These are phyloP conservation scores for Artibeus jamaicensis DNA, from an alignment of 2,797 vertebrate genomes.

Conservation along the genomic window DNA sequence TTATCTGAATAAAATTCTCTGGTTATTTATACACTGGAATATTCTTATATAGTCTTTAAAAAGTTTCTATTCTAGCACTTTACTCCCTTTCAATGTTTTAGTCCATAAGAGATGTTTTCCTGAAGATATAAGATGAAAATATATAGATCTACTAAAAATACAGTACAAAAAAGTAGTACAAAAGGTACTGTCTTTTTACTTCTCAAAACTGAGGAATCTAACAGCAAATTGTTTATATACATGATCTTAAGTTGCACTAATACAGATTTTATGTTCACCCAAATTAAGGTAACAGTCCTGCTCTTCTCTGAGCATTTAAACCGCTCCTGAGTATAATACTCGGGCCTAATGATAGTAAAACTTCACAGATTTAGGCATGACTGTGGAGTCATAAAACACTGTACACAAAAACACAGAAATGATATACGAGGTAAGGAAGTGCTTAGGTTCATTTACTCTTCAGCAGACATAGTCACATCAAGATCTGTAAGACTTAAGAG, in stretches of 20 bases:
- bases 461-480: neutral
- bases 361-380: neutral
- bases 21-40: constrained; percentile 71
- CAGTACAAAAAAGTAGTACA: neutral
- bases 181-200: neutral
- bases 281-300: neutral
- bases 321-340: neutral
- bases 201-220: neutral
- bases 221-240: neutral
- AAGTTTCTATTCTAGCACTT: constrained; percentile 57
- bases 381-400: neutral
- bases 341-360: neutral
- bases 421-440: neutral
- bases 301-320: neutral
- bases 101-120: constrained; percentile 43
- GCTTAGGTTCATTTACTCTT: neutral
- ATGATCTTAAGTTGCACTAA: neutral
- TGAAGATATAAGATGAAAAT: constrained; percentile 26
- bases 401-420: neutral
- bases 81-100: too few relatives aligned
- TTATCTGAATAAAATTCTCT: constrained; percentile 49
- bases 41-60: constrained; percentile 46
- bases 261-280: neutral
- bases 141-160: neutral
- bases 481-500: neutral